Percentiles rank a stretch among this genome's conserved stretches.
phyloP scores from a whole-genome alignment of 2,113 vertebrate species.

The Chrysemys picta region DNA sequence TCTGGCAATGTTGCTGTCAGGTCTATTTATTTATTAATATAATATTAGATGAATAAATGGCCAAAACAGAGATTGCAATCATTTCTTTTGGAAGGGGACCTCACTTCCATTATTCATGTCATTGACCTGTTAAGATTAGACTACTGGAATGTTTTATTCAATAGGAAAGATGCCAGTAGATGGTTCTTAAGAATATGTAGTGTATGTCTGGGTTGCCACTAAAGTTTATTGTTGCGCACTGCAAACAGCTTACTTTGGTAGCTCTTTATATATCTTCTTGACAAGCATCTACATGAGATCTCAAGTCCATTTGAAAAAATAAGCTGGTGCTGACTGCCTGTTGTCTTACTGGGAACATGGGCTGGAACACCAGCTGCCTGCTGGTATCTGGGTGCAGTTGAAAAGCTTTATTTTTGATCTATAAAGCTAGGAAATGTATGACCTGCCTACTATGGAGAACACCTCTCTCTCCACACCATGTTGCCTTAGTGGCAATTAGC shows the following conservation, averaged over 20 bases:
- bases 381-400: not conserved
- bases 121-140: no score
- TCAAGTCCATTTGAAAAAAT: not conserved
- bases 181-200: no score
- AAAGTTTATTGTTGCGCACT: not conserved
- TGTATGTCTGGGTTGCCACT: not conserved
- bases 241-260: not conserved
- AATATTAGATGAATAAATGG: no score
- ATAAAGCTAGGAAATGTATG: not conserved
- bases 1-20: not conserved
- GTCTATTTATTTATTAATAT: not conserved
- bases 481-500: not conserved
- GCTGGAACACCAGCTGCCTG: not conserved
- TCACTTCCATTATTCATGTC: no score
- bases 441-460: not conserved
- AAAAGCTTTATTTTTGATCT: not conserved
- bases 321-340: not conserved
- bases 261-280: not conserved
- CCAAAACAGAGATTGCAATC: no score
- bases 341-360: not conserved
- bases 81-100: no score
- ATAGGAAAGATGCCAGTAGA: no score
- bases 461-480: accelerated
- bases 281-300: not conserved
- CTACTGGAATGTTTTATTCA: no score